Evolutionary conservation across 2,888 invertebrate genomes (phyloP).

Genomic region (Epistrophe grossulariae): DNA sequence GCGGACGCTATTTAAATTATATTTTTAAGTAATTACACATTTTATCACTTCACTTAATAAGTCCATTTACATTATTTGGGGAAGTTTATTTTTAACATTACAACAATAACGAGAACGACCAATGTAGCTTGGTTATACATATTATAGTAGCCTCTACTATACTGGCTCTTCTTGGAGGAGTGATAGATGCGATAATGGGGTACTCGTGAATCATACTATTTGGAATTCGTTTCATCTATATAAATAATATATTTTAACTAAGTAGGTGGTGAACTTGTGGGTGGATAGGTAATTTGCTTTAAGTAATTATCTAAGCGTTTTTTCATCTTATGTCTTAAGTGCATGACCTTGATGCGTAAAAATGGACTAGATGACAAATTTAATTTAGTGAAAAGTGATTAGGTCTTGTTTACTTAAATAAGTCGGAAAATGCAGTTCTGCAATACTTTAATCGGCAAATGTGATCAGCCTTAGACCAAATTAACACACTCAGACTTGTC

Average conservation of each 20-base stretch:
- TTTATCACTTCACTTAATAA: conserved; percentile 27
- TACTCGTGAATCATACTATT: conserved; percentile 1
- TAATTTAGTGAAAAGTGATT: no score
- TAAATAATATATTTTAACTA: neutral
- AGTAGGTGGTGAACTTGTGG: conserved; percentile 5
- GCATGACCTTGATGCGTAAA: neutral
- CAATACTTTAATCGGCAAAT: no score
- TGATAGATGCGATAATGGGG: neutral
- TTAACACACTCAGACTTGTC: no score
- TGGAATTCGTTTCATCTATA: conserved; percentile 13
- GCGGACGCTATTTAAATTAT: conserved; percentile 14
- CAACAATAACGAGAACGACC: neutral
- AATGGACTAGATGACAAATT: neutral
- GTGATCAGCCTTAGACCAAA: no score
- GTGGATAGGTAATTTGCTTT: neutral
- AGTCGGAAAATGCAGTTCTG: no score
- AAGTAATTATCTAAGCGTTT: neutral
- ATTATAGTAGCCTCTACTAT: neutral
- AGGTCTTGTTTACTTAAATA: no score
- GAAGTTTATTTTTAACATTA: neutral
- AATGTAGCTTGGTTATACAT: neutral
- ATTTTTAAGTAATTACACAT: conserved; percentile 20
- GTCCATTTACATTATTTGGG: conserved; percentile 14
- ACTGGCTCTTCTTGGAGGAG: neutral
- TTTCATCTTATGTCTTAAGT: neutral